Percentiles rank a stretch among this genome's conserved stretches.
phyloP scores from a whole-genome alignment of 2,888 invertebrate species.

The Hesperia comma region DNA sequence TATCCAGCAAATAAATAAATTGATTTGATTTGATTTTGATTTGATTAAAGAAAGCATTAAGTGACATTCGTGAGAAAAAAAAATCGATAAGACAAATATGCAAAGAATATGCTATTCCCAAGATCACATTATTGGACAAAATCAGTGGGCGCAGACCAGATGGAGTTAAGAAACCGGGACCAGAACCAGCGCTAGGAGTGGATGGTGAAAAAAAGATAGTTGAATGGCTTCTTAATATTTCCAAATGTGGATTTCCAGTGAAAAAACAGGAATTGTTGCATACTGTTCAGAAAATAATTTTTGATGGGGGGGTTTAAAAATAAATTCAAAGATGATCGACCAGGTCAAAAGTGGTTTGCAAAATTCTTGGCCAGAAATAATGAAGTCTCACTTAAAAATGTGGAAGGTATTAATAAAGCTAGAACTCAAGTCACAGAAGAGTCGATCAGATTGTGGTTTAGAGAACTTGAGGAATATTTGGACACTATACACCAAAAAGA shows the following conservation, averaged over 20 bases:
- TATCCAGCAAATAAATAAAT: too few relatives aligned
- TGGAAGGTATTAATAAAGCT: conserved; percentile 50
- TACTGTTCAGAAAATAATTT: conserved; percentile 47
- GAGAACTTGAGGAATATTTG: too few relatives aligned
- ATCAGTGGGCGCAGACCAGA: conserved; percentile 42
- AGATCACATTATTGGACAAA: too few relatives aligned
- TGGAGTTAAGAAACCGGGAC: conserved; percentile 45
- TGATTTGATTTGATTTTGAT: too few relatives aligned
- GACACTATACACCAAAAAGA: too few relatives aligned
- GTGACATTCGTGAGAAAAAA: too few relatives aligned
- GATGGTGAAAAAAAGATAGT: conserved; percentile 48
- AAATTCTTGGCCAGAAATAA: conserved; percentile 50
- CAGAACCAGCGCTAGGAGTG: conserved; percentile 44
- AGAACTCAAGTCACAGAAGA: conserved; percentile 49
- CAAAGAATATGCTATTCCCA: too few relatives aligned
- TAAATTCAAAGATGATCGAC: conserved; percentile 41
- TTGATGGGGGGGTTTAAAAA: conserved; percentile 33
- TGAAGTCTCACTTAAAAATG: conserved; percentile 44
- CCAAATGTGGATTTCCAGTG: conserved; percentile 53
- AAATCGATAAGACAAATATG: too few relatives aligned
- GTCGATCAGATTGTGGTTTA: conserved; percentile 49
- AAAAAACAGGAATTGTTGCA: conserved; percentile 48
- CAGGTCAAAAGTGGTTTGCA: conserved; percentile 48
- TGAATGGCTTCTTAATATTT: conserved; percentile 48
- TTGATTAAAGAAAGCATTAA: too few relatives aligned